These are phyloP conservation scores for Malurus melanocephalus DNA, from an alignment of 2,113 vertebrate genomes.

Conservation along the genomic window DNA sequence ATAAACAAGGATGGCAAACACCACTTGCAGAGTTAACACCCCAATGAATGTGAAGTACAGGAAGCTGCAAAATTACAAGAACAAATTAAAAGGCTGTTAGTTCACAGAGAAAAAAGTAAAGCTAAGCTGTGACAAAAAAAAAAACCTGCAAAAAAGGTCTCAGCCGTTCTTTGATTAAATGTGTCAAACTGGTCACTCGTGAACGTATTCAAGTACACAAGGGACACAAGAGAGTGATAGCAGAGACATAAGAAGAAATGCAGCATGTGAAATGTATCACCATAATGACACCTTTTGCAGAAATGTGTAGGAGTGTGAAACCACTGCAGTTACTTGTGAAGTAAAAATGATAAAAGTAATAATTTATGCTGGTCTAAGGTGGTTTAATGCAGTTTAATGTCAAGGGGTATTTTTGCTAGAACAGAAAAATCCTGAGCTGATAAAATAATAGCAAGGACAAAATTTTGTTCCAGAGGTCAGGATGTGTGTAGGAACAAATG, in stretches of 20 bases:
- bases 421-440: neutral
- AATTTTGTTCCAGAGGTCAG: constrained; percentile 15
- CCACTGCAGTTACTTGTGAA: neutral
- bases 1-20: neutral
- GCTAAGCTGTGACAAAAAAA: neutral
- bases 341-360: neutral
- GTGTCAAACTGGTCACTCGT: neutral
- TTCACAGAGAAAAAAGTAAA: neutral
- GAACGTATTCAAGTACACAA: neutral
- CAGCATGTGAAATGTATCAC: neutral
- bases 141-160: neutral
- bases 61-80: neutral
- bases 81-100: neutral
- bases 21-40: neutral
- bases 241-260: neutral
- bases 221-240: neutral
- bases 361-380: neutral
- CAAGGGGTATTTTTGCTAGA: neutral
- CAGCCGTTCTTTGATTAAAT: neutral
- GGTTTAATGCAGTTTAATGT: neutral
- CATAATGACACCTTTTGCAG: constrained; percentile 17
- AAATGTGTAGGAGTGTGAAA: constrained; percentile 11
- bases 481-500: neutral
- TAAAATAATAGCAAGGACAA: neutral
- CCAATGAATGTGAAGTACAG: neutral